Evolutionary conservation across 2,113 vertebrate species (phyloP), one percentile per base, ranked within the genome.

Genomic region (Bufo bufo): DNA sequence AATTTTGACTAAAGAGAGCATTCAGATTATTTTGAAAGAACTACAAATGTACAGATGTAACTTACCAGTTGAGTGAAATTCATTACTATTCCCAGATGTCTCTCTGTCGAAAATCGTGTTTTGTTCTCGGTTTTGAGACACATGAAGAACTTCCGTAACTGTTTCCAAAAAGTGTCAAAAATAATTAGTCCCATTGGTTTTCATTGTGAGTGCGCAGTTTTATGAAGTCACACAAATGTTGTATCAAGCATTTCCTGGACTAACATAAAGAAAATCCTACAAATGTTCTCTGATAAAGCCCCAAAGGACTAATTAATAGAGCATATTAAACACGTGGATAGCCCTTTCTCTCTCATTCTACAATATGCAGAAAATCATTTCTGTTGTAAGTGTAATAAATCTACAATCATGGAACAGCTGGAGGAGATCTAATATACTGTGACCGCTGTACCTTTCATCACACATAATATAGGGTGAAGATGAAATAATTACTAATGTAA

Each of bases 141-240:
- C 69, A 88, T 75, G 79, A 88, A 19, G 71, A 84, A 77, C 71
- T 82, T 75, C 79, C 84, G 80, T 23, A 77, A 83, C 83, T 77
- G 80, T 83, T 84, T 88, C 72, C 59, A 84, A 88, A 88, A 88
- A 88, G 49, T 88, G 81, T 88, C 87, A 88, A 84, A 77, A 77
- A 77, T 88, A 88, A 88, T 88, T 88, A 88, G 71, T 88, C 80
- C 87, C 87, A 49, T 88, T 88, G 81, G 87, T 77, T 84, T 87
- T 66, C 58, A 69, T 54, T 77, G 59, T 84, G 87, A 84, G 71
- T 77, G 56, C 69, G 87, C 87, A 84, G 81, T 83, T 84, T 77
- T 84, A 77, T 63, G 19, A 61, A 84, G 59, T 84, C 71, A 88
- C 72, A 84, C 47, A 78, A 88, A 88, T 82, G 56, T 74, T 52